phyloP scores from a whole-genome alignment of 2,113 vertebrate genomes.

The Rhabdornis inornatus region DNA sequence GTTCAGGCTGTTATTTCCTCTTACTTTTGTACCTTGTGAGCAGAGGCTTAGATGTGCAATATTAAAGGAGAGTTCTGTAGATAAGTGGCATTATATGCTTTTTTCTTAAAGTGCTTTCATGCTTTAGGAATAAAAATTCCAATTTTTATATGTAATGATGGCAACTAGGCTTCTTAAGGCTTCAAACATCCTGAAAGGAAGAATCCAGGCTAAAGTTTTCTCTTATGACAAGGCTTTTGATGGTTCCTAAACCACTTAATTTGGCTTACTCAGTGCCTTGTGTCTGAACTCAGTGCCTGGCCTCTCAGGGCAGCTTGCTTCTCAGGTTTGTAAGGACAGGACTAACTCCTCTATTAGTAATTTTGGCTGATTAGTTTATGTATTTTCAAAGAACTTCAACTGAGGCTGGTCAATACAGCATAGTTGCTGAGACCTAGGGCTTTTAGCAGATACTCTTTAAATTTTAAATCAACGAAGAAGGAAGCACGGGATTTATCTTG shows the following conservation, averaged over 20 bases:
- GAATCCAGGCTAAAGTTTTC: background rate
- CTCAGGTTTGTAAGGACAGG: background rate
- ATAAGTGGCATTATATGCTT: background rate
- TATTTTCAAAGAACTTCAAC: background rate
- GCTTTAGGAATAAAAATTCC: background rate
- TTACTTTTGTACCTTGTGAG: background rate
- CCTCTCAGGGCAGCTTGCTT: background rate
- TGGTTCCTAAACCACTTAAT: background rate
- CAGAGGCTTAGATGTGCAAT: background rate
- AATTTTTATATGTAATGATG: background rate
- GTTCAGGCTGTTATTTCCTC: background rate
- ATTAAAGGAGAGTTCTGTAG: background rate
- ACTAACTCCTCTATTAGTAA: background rate
- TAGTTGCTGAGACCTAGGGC: background rate
- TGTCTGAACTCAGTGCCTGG: background rate
- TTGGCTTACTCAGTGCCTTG: background rate
- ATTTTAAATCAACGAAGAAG: background rate
- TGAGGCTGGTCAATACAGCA: background rate
- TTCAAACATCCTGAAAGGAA: background rate
- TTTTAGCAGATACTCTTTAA: background rate
- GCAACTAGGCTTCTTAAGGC: background rate
- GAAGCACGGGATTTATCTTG: background rate
- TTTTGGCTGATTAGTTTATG: background rate
- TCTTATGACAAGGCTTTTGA: background rate
- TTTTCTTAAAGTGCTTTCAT: background rate